A percentile compares a stretch with the other conserved stretches of the same genome.
phyloP scores from a whole-genome alignment of 2,888 invertebrate genomes.

The Nasonovia ribisnigri region DNA sequence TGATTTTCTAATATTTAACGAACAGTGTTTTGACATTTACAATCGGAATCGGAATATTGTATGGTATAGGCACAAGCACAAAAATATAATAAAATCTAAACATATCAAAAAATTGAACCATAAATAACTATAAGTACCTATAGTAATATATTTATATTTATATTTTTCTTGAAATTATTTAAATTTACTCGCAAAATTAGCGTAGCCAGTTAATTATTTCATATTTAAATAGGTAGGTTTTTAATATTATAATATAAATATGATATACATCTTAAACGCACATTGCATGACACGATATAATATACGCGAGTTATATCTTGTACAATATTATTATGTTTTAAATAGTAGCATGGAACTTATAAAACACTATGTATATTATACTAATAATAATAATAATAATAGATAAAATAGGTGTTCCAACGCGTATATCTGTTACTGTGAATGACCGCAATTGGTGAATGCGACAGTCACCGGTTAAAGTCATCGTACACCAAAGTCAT shows the following conservation, averaged over 20 bases:
- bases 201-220: background rate
- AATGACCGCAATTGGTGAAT: too few relatives aligned
- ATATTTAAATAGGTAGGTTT: background rate
- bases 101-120: background rate
- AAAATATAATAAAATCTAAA: background rate
- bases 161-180: background rate
- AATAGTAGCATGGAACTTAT: background rate
- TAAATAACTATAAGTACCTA: too few relatives aligned
- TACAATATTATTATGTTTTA: background rate
- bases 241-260: background rate
- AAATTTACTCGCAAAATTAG: background rate
- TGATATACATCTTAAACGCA: background rate
- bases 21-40: background rate
- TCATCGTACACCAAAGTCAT: too few relatives aligned
- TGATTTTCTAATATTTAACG: background rate
- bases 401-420: background rate
- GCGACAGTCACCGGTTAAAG: too few relatives aligned
- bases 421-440: background rate
- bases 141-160: too few relatives aligned
- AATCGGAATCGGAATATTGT: background rate
- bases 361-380: background rate
- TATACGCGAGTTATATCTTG: background rate
- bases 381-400: background rate
- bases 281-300: background rate
- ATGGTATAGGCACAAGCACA: too few relatives aligned